Conservation (phyloP, 2,113 vertebrate species). For the Platichthys flesus region DNA sequence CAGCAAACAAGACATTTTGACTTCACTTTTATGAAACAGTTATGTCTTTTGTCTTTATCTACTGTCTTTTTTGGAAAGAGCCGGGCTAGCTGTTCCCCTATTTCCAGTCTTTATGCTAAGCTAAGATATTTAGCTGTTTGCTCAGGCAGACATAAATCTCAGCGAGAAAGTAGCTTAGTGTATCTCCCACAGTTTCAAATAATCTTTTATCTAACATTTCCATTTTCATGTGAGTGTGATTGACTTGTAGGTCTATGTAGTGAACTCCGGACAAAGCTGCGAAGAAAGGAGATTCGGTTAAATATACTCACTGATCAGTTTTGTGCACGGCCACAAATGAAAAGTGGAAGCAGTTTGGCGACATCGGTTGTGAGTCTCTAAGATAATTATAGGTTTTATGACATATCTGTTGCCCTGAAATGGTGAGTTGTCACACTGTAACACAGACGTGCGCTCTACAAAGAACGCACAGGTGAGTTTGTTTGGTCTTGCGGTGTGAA, state of each 20-base stretch:
- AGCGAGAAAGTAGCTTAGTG: neutral
- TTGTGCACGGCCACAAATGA: neutral
- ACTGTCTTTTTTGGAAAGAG: neutral
- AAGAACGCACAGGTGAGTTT: constrained; percentile 37
- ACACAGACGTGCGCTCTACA: constrained; percentile 12
- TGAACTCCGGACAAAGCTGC: neutral
- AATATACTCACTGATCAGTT: constrained; percentile 3
- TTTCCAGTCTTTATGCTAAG: neutral
- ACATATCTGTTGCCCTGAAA: constrained; percentile 17
- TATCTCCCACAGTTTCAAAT: neutral
- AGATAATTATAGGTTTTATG: constrained; percentile 10
- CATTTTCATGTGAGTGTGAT: constrained; percentile 10
- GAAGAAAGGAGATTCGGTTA: neutral
- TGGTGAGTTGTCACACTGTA: neutral
- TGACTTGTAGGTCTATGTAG: neutral
- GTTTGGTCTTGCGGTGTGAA: constrained; percentile 29
- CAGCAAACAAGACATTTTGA: neutral
- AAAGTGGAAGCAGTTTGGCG: neutral
- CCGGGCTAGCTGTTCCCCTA: neutral
- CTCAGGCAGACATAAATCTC: neutral
- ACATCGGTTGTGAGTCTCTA: neutral
- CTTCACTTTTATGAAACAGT: neutral
- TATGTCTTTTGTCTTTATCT: neutral
- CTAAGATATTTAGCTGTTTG: neutral
- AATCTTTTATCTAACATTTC: constrained; percentile 8